Percentiles rank a stretch among this genome's conserved stretches.
phyloP scores from a whole-genome alignment of 1,140 invertebrate species.

The Conopomorpha cramerella region DNA sequence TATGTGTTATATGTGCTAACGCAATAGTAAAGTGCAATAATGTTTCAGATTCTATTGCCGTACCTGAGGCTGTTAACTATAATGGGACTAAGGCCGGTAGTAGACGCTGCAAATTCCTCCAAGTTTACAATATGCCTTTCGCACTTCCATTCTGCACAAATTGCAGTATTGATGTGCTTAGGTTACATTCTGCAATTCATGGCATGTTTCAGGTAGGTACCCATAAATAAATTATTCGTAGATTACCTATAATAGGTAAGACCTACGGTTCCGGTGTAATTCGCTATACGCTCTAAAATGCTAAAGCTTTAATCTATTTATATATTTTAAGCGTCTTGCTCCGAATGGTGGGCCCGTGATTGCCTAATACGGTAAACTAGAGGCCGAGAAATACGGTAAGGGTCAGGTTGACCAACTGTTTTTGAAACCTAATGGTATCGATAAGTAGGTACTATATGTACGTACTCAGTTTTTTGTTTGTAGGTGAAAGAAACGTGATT shows the following conservation, averaged over 20 bases:
- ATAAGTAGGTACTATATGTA: no score
- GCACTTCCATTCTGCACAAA: slow-evolving; percentile 70
- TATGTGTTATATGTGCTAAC: no score
- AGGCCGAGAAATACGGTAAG: no score
- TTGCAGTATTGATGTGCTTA: slow-evolving; percentile 66
- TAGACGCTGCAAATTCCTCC: slow-evolving; percentile 63
- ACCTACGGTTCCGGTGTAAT: no score
- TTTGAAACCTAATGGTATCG: no score
- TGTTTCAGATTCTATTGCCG: slow-evolving; percentile 70
- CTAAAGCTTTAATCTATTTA: slow-evolving; percentile 2
- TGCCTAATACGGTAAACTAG: no score
- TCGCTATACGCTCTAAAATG: no score
- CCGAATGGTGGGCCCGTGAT: not conserved
- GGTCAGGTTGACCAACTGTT: no score
- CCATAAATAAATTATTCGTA: no score
- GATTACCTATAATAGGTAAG: no score
- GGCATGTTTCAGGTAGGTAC: slow-evolving; percentile 70
- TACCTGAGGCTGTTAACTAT: slow-evolving; percentile 73
- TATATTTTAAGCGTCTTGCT: slow-evolving; percentile 2
- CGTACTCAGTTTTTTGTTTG: no score
- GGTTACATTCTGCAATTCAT: slow-evolving; percentile 79
- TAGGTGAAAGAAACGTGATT: no score
- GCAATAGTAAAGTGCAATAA: not conserved
- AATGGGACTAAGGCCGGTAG: slow-evolving; percentile 73
- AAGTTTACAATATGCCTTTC: slow-evolving; percentile 64